These are phyloP conservation scores for Danaus melanippus DNA, from an alignment of 1,140 invertebrate species.

Conservation along the genomic window DNA sequence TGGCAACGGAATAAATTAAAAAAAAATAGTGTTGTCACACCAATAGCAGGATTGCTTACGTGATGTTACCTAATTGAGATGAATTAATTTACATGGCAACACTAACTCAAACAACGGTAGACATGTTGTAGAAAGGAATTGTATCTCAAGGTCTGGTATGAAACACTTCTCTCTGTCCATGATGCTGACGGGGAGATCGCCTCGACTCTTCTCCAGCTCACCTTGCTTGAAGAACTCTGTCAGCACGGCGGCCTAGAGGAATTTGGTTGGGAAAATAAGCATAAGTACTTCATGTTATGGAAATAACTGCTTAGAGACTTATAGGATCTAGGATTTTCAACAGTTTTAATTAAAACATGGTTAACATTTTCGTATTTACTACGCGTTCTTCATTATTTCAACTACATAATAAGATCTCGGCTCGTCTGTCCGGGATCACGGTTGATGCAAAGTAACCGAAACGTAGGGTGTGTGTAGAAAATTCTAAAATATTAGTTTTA, in stretches of 20 bases:
- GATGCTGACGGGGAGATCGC: conserved; percentile 80
- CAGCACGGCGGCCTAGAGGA: conserved; percentile 79
- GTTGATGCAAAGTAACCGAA: no score
- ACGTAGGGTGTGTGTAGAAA: no score
- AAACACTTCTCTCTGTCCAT: conserved; percentile 88
- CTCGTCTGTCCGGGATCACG: no score
- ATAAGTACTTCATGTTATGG: no score
- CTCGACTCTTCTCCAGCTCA: conserved; percentile 88
- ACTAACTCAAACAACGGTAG: conserved; percentile 59
- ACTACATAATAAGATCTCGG: no score
- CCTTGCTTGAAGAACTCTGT: conserved; percentile 92
- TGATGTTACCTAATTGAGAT: background rate
- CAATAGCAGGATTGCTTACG: no score
- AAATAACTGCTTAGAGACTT: no score
- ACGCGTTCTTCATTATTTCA: no score
- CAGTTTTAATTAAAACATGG: background rate
- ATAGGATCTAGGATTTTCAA: no score
- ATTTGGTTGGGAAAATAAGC: no score
- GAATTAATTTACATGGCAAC: background rate
- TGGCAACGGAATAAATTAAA: no score
- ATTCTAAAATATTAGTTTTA: no score
- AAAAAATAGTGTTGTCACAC: background rate
- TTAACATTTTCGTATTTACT: background rate
- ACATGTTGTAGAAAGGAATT: conserved; percentile 77
- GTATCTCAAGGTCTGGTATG: conserved; percentile 87